Percentiles rank a stretch among this genome's conserved stretches.
These are phyloP conservation scores for Zapus hudsonius DNA, from an alignment of 2,113 vertebrate species.

Conservation along the genomic window DNA sequence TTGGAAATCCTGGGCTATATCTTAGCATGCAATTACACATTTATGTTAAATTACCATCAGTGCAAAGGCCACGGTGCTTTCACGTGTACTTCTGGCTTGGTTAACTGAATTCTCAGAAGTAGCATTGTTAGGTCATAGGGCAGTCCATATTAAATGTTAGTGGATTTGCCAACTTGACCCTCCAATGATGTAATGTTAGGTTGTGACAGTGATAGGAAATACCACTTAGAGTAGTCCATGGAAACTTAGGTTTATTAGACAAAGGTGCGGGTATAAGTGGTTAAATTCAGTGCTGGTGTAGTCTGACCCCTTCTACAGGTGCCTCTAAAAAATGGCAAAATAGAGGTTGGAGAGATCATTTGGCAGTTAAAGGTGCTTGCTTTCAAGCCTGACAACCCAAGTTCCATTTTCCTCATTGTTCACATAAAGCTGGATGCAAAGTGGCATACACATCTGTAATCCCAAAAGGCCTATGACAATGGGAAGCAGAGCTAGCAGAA, in stretches of 20 bases:
- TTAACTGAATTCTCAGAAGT: slow-evolving; percentile 34
- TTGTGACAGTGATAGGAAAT: slow-evolving; percentile 34
- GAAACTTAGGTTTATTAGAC: slow-evolving; percentile 44
- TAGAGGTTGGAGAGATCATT: too few species aligned
- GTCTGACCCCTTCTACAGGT: neutral
- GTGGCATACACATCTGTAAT: too few species aligned
- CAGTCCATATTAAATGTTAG: slow-evolving; percentile 11
- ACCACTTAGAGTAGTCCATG: neutral
- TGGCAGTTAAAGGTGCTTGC: too few species aligned
- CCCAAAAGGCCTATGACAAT: too few species aligned
- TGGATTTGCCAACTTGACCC: slow-evolving; percentile 25
- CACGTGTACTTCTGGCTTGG: slow-evolving; percentile 11
- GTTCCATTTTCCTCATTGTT: too few species aligned
- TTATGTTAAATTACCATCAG: slow-evolving; percentile 5
- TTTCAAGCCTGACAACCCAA: too few species aligned
- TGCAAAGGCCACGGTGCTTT: neutral
- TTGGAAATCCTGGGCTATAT: neutral
- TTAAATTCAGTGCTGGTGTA: slow-evolving; percentile 4
- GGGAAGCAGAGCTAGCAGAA: too few species aligned
- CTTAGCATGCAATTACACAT: slow-evolving; percentile 9
- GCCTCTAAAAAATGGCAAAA: neutral
- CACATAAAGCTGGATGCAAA: too few species aligned
- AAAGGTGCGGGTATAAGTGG: neutral
- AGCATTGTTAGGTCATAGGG: slow-evolving; percentile 16
- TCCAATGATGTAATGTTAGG: slow-evolving; percentile 34